These are phyloP conservation scores for Hozukius guyotensis DNA, from an alignment of 2,797 vertebrate species.

Conservation along the genomic window DNA sequence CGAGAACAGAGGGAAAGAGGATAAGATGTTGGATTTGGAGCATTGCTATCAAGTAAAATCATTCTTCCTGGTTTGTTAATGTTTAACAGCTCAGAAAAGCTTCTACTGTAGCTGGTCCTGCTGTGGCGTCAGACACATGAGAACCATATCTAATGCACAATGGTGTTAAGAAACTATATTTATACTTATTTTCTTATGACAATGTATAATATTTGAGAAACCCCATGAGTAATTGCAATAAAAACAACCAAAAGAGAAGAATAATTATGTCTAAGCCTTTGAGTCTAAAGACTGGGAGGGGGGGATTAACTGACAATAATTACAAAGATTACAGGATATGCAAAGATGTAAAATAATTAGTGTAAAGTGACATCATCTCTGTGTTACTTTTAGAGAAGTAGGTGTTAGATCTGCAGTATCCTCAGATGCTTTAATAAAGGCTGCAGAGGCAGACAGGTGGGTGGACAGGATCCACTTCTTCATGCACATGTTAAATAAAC, in stretches of 20 bases:
- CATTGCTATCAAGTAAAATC: not conserved
- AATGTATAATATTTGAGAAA: not conserved
- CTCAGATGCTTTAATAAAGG: constrained; percentile 2
- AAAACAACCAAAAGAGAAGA: not conserved
- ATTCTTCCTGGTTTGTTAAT: not conserved
- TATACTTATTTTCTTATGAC: not conserved
- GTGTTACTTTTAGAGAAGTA: constrained; percentile 23
- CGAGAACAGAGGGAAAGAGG: not conserved
- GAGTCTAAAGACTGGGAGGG: too few relatives aligned
- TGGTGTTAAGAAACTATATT: not conserved
- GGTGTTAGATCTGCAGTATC: constrained; percentile 4
- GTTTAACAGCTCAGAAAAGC: not conserved
- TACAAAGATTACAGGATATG: not conserved
- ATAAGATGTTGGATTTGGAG: not conserved
- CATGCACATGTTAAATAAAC: too few relatives aligned
- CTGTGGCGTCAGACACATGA: not conserved
- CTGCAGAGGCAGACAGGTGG: constrained; percentile 39
- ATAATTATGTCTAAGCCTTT: not conserved
- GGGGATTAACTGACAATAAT: not conserved
- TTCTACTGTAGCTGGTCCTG: not conserved
- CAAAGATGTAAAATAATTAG: not conserved
- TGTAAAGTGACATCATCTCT: not conserved
- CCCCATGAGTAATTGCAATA: not conserved
- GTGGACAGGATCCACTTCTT: constrained; percentile 21
- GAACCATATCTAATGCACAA: not conserved